Evolutionary conservation across 2,797 vertebrate species (phyloP).

Genomic region (Monodelphis domestica): DNA sequence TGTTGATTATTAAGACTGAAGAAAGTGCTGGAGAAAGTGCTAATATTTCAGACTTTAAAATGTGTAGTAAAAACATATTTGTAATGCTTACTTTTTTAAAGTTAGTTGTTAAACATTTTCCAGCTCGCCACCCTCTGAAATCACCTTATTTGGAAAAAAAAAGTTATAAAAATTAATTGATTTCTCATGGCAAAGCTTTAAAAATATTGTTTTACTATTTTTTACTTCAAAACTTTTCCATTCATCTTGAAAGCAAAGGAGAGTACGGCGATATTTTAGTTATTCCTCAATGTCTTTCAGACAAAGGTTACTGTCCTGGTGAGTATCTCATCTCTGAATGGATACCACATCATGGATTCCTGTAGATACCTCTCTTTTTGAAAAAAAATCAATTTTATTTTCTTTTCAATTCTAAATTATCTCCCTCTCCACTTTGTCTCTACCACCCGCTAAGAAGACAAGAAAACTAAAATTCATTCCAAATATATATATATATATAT

Average conservation of each 20-base stretch:
- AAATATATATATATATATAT: too few relatives aligned
- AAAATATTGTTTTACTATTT: neutral
- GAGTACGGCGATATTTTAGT: neutral
- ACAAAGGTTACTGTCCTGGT: neutral
- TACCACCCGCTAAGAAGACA: neutral
- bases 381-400: neutral
- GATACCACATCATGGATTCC: neutral
- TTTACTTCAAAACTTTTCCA: neutral
- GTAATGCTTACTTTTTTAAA: too few relatives aligned
- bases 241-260: neutral
- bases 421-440: neutral
- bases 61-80: too few relatives aligned
- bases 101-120: neutral
- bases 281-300: neutral
- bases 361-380: neutral
- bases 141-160: neutral
- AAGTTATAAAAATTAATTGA: neutral
- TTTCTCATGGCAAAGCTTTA: neutral
- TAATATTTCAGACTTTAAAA: neutral
- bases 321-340: neutral
- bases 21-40: neutral
- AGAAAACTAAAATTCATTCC: neutral
- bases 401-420: neutral
- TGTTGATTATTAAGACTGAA: neutral
- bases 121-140: neutral